Evolutionary conservation across 1,140 invertebrate genomes (phyloP), one percentile per base, ranked within the genome.

Genomic region (Adoxophyes honmai): DNA sequence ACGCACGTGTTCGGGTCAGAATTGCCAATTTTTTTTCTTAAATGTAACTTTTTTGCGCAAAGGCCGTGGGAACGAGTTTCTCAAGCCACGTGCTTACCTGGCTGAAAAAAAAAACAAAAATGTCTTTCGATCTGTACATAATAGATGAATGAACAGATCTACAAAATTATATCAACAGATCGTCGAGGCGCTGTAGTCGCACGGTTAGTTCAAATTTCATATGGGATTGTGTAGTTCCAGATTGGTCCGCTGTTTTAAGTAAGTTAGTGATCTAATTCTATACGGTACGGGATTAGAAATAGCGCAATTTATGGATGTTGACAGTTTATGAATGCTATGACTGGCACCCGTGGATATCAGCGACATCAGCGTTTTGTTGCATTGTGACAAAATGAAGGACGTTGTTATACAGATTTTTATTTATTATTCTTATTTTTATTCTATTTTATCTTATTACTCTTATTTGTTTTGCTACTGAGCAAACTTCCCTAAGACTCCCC

Each of bases 51-150:
- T 56, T 73, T 86, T 86, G 73, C 70, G 78, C 70, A 84, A 81
- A 61, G 64, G 39, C 34, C 81, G 83, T 86, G 83, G 78, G 83
- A 86, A 83, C 61, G 62, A 42, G 56, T 28, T 48, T 34, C 34
- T 7, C 13, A 21, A 9, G 65, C 67, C 79, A 85, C 79, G 81
- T 82, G 81, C 70, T 65, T 83, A 81, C 70, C 74, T 79, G 73
- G 57, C 53, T 60, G 66, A 42, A 52, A 60, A 57, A 78, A 78
- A 73, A 76, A 67, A 16, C 10, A 48, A 13, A 48, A 48, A 48
- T 48, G 42, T 48, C 42, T 48, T 48, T 16, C 0, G 36, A 36
- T 11, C 11, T 13, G 36, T 21, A 21, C 42, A 48, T 48, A 48
- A 48, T 28, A 21, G 42, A 13, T 48, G 42, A 28, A 33, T 33